Evolutionary conservation across 2,888 invertebrate species (phyloP).

Genomic region (Tethea ocularis): DNA sequence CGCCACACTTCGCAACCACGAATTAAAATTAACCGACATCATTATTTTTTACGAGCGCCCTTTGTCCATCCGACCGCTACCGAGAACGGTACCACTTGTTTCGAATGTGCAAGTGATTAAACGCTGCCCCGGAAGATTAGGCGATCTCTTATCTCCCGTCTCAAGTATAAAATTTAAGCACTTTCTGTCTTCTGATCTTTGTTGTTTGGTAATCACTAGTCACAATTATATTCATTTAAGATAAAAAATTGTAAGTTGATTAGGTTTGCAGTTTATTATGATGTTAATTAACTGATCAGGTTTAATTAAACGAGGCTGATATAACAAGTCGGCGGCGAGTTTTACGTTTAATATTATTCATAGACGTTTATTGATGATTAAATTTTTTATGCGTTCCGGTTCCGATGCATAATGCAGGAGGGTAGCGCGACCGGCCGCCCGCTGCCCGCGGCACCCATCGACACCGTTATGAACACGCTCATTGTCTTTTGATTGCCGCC

Average conservation of each 20-base stretch:
- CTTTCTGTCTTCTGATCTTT: background rate
- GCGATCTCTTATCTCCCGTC: constrained; percentile 8
- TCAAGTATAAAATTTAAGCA: background rate
- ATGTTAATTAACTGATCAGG: background rate
- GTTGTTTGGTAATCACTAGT: too few relatives aligned
- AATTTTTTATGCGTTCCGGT: constrained; percentile 56
- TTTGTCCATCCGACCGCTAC: constrained; percentile 45
- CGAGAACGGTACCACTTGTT: constrained; percentile 33
- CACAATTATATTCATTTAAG: background rate
- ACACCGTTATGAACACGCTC: constrained; percentile 67
- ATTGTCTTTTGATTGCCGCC: constrained; percentile 77
- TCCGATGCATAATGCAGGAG: constrained; percentile 62
- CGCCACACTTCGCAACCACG: constrained; percentile 32
- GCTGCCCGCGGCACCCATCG: constrained; percentile 37
- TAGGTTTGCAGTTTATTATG: background rate
- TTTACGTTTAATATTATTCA: constrained; percentile 33
- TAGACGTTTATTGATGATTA: constrained; percentile 54
- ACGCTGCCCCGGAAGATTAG: constrained; percentile 7
- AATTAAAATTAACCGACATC: constrained; percentile 48
- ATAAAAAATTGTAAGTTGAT: background rate
- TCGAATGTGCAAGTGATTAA: constrained; percentile 27
- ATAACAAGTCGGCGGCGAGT: constrained; percentile 13
- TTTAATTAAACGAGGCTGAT: too few relatives aligned
- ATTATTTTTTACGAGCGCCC: constrained; percentile 56
- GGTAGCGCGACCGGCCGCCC: constrained; percentile 38